Base-by-base conservation (phyloP, 2,113 vertebrate species). In the Nesoenas mayeri region DNA sequence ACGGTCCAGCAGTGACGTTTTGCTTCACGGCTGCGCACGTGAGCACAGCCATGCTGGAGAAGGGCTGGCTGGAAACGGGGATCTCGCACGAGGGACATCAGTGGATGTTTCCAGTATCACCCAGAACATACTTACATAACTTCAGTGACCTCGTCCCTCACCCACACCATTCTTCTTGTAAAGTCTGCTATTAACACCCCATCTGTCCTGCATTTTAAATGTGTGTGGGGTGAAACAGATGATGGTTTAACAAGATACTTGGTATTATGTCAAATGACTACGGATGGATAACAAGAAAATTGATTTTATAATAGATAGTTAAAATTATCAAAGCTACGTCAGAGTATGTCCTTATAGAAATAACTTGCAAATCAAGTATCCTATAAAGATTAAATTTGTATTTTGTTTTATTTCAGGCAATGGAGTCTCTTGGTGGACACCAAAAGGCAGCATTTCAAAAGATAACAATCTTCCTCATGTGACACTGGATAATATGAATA, bases 371-470 rank as follows among this genome's bases (percentile, higher is more conserved):
- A n/a, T 11, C 51, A 66, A 28, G 31, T 44, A 79, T n/a, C 28
- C 17, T 53, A 8, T 10, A 56, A 53, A 77, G 11, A 73, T 10
- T 93, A 69, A 34, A 2, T 67, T 56, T 58, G 5, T 24, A 31
- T 69, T 79, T 95, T 94, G 61, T 79, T 88, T 71, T 79, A 42
- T 97, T 97, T n/a, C 93, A 99, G 98, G 93, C 38, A 91, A 73
- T 2, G 15, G 78, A 47, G 58, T 91, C n/a, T 73, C 77, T 36
- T 97, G 97, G 98, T 98, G 98, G 98, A 98, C 93, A 5, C 98
- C 98, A 40, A 79, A 64, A 42, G 98, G 98, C 90, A 95, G 95
- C 85, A 92, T 92, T 85, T 93, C 92, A 38, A 84, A 92, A 88
- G 74, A 91, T 28, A 82, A 82, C 1, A 72, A 58, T 31, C 92